Evolutionary conservation across 2,888 invertebrate genomes (phyloP).

Genomic region (Agrochola litura): DNA sequence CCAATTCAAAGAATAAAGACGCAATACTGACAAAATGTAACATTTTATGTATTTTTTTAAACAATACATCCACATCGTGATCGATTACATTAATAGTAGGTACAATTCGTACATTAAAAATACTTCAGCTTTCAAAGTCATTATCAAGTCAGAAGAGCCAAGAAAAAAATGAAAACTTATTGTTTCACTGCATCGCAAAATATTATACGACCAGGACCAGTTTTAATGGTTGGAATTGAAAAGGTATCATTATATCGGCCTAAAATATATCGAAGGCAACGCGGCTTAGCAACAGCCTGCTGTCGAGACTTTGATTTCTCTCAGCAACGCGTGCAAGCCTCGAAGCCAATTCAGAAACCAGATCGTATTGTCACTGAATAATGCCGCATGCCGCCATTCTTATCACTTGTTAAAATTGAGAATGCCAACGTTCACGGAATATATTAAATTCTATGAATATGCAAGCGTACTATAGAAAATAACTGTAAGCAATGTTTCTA

Average conservation of each 20-base stretch:
- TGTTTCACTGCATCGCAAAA: background rate
- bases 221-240: constrained; percentile 7
- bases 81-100: background rate
- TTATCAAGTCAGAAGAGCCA: background rate
- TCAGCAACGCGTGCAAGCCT: constrained; percentile 34
- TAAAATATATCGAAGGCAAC: constrained; percentile 28
- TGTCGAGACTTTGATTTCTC: constrained; percentile 51
- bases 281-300: constrained; percentile 58
- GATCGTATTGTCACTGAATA: constrained; percentile 45
- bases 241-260: background rate
- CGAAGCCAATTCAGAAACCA: constrained; percentile 45
- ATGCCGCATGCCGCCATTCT: constrained; percentile 28
- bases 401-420: constrained; percentile 43
- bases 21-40: background rate
- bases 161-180: background rate
- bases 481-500: constrained; percentile 36
- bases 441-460: constrained; percentile 46
- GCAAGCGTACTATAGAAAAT: constrained; percentile 34
- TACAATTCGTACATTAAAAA: background rate
- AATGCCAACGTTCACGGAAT: constrained; percentile 33
- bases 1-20: constrained; percentile 4
- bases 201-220: background rate
- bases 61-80: background rate
- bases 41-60: background rate
- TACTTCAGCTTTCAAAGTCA: constrained; percentile 14